A percentile compares a stretch with the other conserved stretches of the same genome.
These are phyloP conservation scores for Apodemia zela DNA, from an alignment of 2,888 invertebrate species.

Conservation along the genomic window DNA sequence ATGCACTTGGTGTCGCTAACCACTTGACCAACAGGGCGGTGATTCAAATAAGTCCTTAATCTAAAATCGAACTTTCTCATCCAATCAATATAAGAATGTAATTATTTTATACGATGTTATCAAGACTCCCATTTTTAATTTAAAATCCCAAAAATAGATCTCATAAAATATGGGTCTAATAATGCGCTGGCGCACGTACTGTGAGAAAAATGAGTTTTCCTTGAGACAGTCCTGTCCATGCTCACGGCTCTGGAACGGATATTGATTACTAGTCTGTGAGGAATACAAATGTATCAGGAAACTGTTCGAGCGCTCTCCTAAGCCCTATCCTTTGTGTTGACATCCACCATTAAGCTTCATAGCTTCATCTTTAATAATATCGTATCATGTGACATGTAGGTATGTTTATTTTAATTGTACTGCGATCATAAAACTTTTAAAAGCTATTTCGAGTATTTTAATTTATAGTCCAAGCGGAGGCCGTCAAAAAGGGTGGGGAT, in stretches of 20 bases:
- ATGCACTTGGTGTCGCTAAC: too few species aligned
- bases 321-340: conserved; percentile 63
- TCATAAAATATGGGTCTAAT: conserved; percentile 10
- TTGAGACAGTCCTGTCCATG: conserved; percentile 55
- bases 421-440: too few species aligned
- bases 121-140: background rate
- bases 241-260: conserved; percentile 60
- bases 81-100: too few species aligned
- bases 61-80: too few species aligned
- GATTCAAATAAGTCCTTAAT: too few species aligned
- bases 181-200: conserved; percentile 42
- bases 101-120: background rate
- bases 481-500: too few species aligned
- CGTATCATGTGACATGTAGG: background rate
- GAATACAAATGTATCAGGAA: conserved; percentile 76
- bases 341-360: conserved; percentile 69
- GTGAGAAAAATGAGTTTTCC: conserved; percentile 52
- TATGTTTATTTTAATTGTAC: background rate
- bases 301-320: conserved; percentile 52
- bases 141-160: conserved; percentile 5
- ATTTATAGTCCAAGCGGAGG: too few species aligned
- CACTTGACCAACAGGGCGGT: too few species aligned
- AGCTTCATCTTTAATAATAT: conserved; percentile 37
- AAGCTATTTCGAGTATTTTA: too few species aligned
- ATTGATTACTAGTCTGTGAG: conserved; percentile 76